phyloP scores from a whole-genome alignment of 1,140 invertebrate genomes.

The Panagrolaimus sp. region DNA sequence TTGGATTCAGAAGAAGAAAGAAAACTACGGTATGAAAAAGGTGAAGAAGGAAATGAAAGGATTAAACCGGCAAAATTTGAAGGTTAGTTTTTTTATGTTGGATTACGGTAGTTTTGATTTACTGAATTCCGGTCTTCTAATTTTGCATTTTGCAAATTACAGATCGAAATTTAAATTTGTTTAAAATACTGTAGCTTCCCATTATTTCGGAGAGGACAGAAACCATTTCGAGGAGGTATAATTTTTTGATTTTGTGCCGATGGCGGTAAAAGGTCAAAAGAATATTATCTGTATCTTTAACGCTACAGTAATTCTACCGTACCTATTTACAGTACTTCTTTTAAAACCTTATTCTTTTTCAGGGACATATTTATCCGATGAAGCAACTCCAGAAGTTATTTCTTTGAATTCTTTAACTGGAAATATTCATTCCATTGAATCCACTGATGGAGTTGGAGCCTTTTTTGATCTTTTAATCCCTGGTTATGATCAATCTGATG shows the following conservation, averaged over 20 bases:
- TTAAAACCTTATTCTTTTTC: not conserved
- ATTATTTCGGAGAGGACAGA: too few species aligned
- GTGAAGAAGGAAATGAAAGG: not conserved
- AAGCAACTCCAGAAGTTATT: not conserved
- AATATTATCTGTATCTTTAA: too few species aligned
- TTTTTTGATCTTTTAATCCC: not conserved
- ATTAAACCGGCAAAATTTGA: slow-evolving; percentile 35
- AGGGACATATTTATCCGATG: not conserved
- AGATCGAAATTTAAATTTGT: too few species aligned
- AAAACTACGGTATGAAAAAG: not conserved
- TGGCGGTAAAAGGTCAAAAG: too few species aligned
- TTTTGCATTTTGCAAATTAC: too few species aligned
- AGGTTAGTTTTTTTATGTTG: slow-evolving; percentile 20
- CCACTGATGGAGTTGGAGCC: not conserved
- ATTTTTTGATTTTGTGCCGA: too few species aligned
- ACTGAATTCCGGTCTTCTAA: too few species aligned
- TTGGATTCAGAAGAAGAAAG: slow-evolving; percentile 29
- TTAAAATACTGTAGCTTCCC: too few species aligned
- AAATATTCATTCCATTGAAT: not conserved
- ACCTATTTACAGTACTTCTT: not conserved
- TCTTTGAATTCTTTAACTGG: not conserved
- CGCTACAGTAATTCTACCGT: not conserved
- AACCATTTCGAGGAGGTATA: too few species aligned
- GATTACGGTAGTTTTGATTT: too few species aligned
- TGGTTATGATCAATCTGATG: not conserved